Evolutionary conservation across 1,140 invertebrate species (phyloP).

Genomic region (Papilio machaon): DNA sequence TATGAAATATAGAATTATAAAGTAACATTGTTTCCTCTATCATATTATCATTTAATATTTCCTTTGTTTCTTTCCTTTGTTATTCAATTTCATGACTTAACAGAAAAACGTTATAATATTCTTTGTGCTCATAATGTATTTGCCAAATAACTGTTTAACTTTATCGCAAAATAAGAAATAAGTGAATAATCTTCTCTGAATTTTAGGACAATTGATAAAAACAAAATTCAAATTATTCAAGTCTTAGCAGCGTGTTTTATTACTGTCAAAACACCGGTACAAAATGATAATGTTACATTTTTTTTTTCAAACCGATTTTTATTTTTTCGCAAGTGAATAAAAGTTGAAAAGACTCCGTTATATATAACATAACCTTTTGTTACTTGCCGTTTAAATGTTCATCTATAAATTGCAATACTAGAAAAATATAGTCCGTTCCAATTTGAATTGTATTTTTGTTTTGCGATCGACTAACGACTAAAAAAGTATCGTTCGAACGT

Average conservation of each 20-base stretch:
- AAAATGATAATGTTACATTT: neutral
- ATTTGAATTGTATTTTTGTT: constrained; percentile 12
- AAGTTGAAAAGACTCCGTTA: no score
- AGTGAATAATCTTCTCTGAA: neutral
- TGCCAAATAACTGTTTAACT: neutral
- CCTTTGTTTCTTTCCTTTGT: neutral
- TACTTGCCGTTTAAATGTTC: neutral
- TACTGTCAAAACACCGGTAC: neutral
- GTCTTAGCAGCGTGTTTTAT: no score
- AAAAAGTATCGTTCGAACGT: neutral
- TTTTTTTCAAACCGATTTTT: no score
- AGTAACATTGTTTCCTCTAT: neutral
- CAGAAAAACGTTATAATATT: neutral
- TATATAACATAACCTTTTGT: no score
- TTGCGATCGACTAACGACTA: constrained; percentile 6
- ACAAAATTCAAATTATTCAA: neutral
- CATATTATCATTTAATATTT: neutral
- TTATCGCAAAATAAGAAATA: neutral
- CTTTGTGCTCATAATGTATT: neutral
- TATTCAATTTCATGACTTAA: neutral
- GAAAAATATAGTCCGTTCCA: neutral
- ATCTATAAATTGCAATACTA: neutral
- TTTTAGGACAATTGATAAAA: neutral
- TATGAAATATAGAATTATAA: neutral
- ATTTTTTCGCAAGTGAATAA: no score